phyloP scores from a whole-genome alignment of 2,888 invertebrate species.

The Parelbella ahira region DNA sequence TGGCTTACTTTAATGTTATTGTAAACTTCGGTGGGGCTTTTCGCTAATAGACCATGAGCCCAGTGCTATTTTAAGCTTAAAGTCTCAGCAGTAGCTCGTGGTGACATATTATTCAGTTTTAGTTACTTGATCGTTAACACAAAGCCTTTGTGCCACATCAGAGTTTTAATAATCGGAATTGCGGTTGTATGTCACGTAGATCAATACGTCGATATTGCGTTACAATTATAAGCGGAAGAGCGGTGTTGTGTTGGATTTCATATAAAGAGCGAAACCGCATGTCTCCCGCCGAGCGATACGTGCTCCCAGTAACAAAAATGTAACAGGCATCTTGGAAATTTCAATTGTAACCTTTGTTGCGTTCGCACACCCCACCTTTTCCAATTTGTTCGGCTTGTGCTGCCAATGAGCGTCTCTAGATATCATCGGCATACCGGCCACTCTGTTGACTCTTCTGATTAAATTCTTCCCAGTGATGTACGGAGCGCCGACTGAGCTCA shows the following conservation, averaged over 20 bases:
- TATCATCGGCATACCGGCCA: slow-evolving; percentile 68
- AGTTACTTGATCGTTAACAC: slow-evolving; percentile 19
- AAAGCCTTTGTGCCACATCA: slow-evolving; percentile 31
- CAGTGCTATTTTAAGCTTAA: slow-evolving; percentile 9
- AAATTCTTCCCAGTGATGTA: slow-evolving; percentile 67
- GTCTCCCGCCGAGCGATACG: slow-evolving; percentile 63
- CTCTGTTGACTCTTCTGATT: slow-evolving; percentile 66
- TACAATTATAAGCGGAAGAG: slow-evolving; percentile 55
- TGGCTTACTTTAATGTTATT: slow-evolving; percentile 16
- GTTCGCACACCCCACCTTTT: slow-evolving; percentile 54
- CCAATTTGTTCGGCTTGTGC: slow-evolving; percentile 67
- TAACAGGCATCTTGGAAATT: slow-evolving; percentile 73
- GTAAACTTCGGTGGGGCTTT: slow-evolving; percentile 10
- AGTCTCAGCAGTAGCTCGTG: slow-evolving; percentile 7
- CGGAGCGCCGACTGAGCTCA: slow-evolving; percentile 41
- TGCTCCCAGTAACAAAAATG: slow-evolving; percentile 70
- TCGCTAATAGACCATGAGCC: slow-evolving; percentile 17
- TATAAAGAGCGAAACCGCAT: slow-evolving; percentile 46
- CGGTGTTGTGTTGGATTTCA: slow-evolving; percentile 51
- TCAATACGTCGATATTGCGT: slow-evolving; percentile 47
- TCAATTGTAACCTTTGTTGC: slow-evolving; percentile 73
- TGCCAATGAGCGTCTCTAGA: slow-evolving; percentile 61
- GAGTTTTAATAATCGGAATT: slow-evolving; percentile 29
- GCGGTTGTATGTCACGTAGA: slow-evolving; percentile 49
- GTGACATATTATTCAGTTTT: slow-evolving; percentile 12